These are phyloP conservation scores for Hirtodrosophila trivittata DNA, from an alignment of 2,888 invertebrate species.

Conservation along the genomic window DNA sequence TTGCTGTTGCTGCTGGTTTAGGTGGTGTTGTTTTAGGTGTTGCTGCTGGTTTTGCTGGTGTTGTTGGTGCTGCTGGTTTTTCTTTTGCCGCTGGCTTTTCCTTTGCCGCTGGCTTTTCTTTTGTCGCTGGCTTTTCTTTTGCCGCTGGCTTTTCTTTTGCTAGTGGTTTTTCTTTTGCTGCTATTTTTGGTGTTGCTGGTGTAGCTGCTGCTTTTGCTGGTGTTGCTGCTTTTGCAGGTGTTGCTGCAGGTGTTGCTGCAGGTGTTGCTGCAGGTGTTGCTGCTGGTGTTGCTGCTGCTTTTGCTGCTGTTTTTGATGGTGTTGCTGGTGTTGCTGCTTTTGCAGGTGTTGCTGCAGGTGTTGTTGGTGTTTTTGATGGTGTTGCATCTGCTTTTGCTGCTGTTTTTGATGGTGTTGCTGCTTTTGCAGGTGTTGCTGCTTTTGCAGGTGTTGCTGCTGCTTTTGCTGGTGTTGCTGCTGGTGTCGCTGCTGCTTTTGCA, in stretches of 20 bases:
- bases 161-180: conserved; percentile 8
- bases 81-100: conserved; percentile 40
- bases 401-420: too few species aligned
- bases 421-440: too few species aligned
- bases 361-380: conserved; percentile 14
- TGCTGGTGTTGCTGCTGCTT: conserved; percentile 10
- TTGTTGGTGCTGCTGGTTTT: too few species aligned
- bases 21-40: too few species aligned
- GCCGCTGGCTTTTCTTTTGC: conserved; percentile 6
- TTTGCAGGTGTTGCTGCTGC: too few species aligned
- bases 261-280: conserved; percentile 17
- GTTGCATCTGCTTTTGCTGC: conserved; percentile 22
- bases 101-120: conserved; percentile 18
- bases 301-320: conserved; percentile 20
- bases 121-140: conserved; percentile 22
- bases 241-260: conserved; percentile 22
- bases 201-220: conserved; percentile 25
- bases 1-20: not conserved
- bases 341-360: conserved; percentile 22
- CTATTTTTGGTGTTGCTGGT: conserved; percentile 25
- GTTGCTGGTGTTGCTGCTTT: conserved; percentile 2
- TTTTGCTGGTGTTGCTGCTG: too few species aligned
- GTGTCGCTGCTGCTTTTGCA: conserved; percentile 19
- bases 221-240: conserved; percentile 33
- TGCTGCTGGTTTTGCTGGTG: too few species aligned